These are phyloP conservation scores for Falco naumanni DNA, from an alignment of 2,797 vertebrate genomes.

Conservation along the genomic window DNA sequence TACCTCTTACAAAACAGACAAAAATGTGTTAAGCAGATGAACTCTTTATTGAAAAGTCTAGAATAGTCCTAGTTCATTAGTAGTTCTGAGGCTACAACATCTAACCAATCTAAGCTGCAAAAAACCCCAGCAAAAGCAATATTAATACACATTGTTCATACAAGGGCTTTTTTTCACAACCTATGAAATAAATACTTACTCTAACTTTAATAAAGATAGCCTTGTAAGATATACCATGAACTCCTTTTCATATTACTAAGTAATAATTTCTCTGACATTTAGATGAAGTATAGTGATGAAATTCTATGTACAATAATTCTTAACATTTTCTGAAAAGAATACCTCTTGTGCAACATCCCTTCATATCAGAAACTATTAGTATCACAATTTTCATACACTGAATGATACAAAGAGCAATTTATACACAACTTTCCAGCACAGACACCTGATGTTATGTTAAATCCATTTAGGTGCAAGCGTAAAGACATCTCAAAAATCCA, in stretches of 20 bases:
- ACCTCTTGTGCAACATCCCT: not conserved
- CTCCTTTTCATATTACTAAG: not conserved
- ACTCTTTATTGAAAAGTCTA: conserved; percentile 5
- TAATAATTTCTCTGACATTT: not conserved
- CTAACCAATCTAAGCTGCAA: not conserved
- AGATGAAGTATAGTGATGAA: not conserved
- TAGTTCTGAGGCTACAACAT: not conserved
- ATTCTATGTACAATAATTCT: not conserved
- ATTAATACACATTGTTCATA: not conserved
- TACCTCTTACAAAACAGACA: not conserved
- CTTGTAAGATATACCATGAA: not conserved
- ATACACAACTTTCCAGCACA: not conserved
- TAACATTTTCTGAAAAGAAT: not conserved
- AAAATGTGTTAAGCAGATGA: not conserved
- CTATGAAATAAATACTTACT: not conserved
- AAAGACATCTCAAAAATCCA: not conserved
- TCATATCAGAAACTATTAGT: not conserved
- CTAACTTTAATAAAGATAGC: not conserved
- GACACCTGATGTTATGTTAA: not conserved
- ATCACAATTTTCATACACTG: not conserved
- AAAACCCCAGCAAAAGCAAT: not conserved
- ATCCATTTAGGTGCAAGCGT: not conserved
- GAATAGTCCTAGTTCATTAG: not conserved
- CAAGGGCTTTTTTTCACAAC: not conserved
- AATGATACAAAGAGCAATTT: not conserved